A percentile compares a stretch with the other conserved stretches of the same genome.
These are phyloP conservation scores for Ctenicera cuprea DNA, from an alignment of 2,888 invertebrate genomes.

Conservation along the genomic window DNA sequence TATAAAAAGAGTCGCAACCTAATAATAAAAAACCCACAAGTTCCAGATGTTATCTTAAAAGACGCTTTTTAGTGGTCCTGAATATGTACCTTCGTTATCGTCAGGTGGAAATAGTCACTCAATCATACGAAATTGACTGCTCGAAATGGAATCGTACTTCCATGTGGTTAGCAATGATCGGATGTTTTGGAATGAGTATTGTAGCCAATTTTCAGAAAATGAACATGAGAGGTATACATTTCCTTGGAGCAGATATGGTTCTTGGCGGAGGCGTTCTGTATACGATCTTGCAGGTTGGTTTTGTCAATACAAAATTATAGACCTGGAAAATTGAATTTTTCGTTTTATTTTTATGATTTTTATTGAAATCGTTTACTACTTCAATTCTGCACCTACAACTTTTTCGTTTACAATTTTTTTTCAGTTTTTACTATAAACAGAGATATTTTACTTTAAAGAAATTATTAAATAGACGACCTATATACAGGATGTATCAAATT, in stretches of 20 bases:
- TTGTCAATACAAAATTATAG: background rate
- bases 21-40: no score
- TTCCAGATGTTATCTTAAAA: no score
- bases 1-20: background rate
- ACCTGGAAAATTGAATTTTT: background rate
- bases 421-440: no score
- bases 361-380: no score
- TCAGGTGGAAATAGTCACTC: constrained; percentile 39
- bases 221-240: constrained; percentile 48
- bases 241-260: constrained; percentile 53
- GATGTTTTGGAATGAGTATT: constrained; percentile 53
- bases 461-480: no score
- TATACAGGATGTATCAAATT: no score
- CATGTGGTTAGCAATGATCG: constrained; percentile 51
- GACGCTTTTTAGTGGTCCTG: constrained; percentile 46
- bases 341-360: no score
- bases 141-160: constrained; percentile 48
- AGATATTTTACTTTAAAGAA: constrained; percentile 5
- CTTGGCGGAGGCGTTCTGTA: constrained; percentile 51
- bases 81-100: constrained; percentile 53
- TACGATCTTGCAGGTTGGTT: constrained; percentile 50
- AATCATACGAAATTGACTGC: constrained; percentile 37
- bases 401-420: no score
- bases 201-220: constrained; percentile 56
- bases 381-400: no score